Conservation (phyloP, 2,113 vertebrate species). For the Blennius ocellaris region DNA sequence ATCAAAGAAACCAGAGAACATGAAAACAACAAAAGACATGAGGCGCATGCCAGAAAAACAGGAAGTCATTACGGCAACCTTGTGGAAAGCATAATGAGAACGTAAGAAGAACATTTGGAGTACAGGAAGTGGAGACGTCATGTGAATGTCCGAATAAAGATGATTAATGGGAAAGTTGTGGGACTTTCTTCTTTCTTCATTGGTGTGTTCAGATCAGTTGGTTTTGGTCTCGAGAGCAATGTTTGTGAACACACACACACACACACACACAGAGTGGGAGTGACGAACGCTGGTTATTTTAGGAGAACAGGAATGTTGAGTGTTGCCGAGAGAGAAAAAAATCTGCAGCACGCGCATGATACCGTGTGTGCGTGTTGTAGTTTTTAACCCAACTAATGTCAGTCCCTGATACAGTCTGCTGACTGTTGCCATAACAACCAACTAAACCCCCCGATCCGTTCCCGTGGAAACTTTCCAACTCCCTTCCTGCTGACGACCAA, state of each 20-base stretch:
- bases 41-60: too few species aligned
- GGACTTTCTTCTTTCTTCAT: too few species aligned
- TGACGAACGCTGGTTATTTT: conserved; percentile 44
- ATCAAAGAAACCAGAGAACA: too few species aligned
- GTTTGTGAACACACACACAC: background rate
- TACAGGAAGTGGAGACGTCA: background rate
- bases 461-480: background rate
- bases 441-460: background rate
- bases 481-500: conserved; percentile 34
- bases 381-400: too few species aligned
- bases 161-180: too few species aligned
- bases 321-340: conserved; percentile 1
- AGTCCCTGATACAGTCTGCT: background rate
- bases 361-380: too few species aligned
- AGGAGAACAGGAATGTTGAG: conserved; percentile 30
- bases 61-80: too few species aligned
- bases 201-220: too few species aligned
- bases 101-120: background rate
- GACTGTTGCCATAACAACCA: conserved; percentile 31
- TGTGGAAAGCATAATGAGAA: background rate
- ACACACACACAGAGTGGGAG: background rate
- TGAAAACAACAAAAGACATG: too few species aligned
- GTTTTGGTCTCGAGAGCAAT: background rate
- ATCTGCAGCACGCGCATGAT: too few species aligned
- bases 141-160: background rate